These are phyloP conservation scores for Ataeniobius toweri DNA, from an alignment of 2,797 vertebrate genomes.

Conservation along the genomic window DNA sequence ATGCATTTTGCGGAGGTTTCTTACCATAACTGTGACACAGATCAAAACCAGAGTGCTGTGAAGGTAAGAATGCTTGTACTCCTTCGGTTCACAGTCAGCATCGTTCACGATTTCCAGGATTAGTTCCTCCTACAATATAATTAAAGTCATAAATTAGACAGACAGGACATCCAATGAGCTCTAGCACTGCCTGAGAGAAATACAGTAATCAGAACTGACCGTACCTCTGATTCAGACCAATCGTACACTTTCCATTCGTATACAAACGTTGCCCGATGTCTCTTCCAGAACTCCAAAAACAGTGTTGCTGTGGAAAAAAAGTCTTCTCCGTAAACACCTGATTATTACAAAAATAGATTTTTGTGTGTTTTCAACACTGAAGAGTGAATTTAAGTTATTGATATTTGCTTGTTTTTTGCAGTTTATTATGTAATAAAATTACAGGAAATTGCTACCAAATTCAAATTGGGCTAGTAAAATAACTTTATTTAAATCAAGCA, in stretches of 20 bases:
- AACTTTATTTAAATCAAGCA: too few relatives aligned
- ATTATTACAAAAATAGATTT: background rate
- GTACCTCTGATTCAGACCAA: constrained; percentile 95
- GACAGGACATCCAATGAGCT: background rate
- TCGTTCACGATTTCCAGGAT: constrained; percentile 87
- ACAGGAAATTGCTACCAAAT: background rate
- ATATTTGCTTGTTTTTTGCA: background rate
- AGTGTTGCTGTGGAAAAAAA: constrained; percentile 83
- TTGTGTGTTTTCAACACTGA: background rate
- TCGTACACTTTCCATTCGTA: constrained; percentile 87
- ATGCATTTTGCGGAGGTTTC: constrained; percentile 13
- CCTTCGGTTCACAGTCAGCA: constrained; percentile 59
- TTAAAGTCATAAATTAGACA: constrained; percentile 20
- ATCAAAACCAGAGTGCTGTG: constrained; percentile 82
- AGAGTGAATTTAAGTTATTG: background rate
- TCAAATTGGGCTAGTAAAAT: background rate
- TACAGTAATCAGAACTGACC: constrained; percentile 5
- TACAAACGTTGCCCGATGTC: constrained; percentile 83
- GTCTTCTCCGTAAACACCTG: background rate
- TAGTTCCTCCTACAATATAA: constrained; percentile 86
- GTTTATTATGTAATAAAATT: background rate
- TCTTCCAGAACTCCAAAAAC: constrained; percentile 96
- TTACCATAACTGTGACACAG: constrained; percentile 85
- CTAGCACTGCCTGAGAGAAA: constrained; percentile 1
- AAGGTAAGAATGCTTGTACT: constrained; percentile 86